A percentile compares a stretch with the other conserved stretches of the same genome.
phyloP scores from a whole-genome alignment of 2,113 vertebrate genomes.

The Chaetura pelagica region DNA sequence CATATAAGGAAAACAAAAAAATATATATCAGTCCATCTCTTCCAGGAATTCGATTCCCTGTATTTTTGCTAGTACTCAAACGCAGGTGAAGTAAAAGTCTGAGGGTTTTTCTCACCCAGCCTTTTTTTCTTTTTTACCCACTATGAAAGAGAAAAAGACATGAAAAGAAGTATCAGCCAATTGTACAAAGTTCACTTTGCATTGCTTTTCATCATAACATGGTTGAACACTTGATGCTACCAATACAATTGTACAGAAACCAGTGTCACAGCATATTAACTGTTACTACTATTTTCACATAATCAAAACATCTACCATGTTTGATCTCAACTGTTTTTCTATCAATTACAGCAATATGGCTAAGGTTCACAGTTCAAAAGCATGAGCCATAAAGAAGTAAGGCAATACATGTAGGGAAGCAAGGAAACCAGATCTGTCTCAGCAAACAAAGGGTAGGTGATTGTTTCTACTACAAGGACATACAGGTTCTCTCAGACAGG shows the following conservation, averaged over 20 bases:
- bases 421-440: neutral
- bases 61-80: neutral
- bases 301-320: neutral
- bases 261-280: neutral
- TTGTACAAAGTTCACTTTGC: neutral
- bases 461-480: neutral
- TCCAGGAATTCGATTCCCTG: neutral
- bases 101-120: neutral
- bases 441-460: neutral
- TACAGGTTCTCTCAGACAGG: neutral
- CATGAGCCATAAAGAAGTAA: neutral
- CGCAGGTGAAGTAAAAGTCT: neutral
- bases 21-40: neutral
- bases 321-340: neutral
- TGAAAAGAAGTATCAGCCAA: neutral
- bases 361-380: neutral
- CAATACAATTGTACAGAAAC: neutral
- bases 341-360: neutral
- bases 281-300: neutral
- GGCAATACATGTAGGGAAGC: neutral
- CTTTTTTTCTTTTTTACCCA: neutral
- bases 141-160: neutral
- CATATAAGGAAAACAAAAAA: neutral
- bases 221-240: neutral
- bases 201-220: neutral